phyloP scores from a whole-genome alignment of 1,140 invertebrate species.

The Steinernema feltiae region DNA sequence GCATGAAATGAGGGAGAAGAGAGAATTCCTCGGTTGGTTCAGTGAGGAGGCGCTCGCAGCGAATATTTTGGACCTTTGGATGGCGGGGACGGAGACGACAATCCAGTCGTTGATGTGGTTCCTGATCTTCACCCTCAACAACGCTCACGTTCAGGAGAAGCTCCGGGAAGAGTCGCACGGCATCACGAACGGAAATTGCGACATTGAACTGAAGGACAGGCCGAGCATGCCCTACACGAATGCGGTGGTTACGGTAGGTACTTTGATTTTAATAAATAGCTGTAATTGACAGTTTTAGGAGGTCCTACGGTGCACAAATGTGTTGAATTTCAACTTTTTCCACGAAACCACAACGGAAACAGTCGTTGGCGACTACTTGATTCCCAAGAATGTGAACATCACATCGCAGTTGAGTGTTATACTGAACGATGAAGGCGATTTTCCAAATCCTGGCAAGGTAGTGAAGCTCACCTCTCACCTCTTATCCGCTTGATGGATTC shows the following conservation, averaged over 20 bases:
- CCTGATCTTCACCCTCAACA: conserved; percentile 13
- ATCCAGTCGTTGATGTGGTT: conserved; percentile 13
- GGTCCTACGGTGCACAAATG: conserved; percentile 15
- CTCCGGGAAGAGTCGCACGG: neutral
- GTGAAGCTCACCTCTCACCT: neutral
- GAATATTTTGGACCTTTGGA: conserved; percentile 25
- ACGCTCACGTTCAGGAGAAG: conserved; percentile 18
- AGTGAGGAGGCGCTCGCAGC: conserved; percentile 11
- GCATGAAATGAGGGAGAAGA: conserved; percentile 14
- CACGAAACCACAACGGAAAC: conserved; percentile 16
- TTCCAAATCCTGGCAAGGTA: conserved; percentile 23
- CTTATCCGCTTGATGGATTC: neutral
- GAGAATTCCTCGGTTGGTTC: conserved; percentile 21
- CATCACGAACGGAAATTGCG: conserved; percentile 7
- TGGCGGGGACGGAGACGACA: conserved; percentile 28
- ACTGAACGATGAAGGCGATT: conserved; percentile 21
- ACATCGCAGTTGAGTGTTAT: conserved; percentile 17
- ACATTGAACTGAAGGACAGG: conserved; percentile 17
- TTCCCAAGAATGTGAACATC: conserved; percentile 15
- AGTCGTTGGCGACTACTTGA: conserved; percentile 11
- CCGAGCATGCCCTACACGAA: conserved; percentile 25
- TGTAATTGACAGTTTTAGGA: conserved; percentile 2
- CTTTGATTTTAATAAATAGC: neutral
- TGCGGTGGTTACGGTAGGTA: conserved; percentile 9
- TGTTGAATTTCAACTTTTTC: conserved; percentile 22